phyloP scores from a whole-genome alignment of 1,140 invertebrate genomes.

The Akabosia matsudoensis region DNA sequence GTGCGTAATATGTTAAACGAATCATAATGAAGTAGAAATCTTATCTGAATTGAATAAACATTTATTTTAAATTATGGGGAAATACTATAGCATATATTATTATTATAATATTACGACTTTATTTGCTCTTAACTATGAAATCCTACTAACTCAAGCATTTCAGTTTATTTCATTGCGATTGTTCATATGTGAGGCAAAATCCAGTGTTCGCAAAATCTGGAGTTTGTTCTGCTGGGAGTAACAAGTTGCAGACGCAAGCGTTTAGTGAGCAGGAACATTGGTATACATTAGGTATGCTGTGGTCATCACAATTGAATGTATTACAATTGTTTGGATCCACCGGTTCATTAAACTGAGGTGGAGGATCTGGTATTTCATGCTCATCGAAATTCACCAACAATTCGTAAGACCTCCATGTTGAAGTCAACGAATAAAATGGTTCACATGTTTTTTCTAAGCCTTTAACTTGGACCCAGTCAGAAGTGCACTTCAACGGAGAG shows the following conservation, averaged over 20 bases:
- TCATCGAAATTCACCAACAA: background rate
- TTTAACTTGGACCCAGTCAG: background rate
- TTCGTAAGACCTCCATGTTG: background rate
- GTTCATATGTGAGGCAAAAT: background rate
- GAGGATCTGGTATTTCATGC: background rate
- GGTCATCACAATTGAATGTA: background rate
- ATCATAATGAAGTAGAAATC: no score
- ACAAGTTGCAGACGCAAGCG: background rate
- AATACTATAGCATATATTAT: no score
- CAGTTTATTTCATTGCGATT: no score
- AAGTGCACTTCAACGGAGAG: background rate
- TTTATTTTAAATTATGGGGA: no score
- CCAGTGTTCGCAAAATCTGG: background rate
- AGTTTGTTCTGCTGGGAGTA: background rate
- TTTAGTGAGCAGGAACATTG: background rate
- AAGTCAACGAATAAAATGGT: background rate
- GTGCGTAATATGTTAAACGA: no score
- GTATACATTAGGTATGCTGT: background rate
- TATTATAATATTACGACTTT: no score
- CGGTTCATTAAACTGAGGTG: background rate
- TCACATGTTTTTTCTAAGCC: background rate
- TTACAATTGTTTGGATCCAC: background rate
- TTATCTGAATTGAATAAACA: no score
- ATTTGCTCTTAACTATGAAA: no score
- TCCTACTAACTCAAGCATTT: no score